A percentile compares a stretch with the other conserved stretches of the same genome.
These are phyloP conservation scores for Gobio occitaniae DNA, from an alignment of 2,797 vertebrate species.

Conservation along the genomic window DNA sequence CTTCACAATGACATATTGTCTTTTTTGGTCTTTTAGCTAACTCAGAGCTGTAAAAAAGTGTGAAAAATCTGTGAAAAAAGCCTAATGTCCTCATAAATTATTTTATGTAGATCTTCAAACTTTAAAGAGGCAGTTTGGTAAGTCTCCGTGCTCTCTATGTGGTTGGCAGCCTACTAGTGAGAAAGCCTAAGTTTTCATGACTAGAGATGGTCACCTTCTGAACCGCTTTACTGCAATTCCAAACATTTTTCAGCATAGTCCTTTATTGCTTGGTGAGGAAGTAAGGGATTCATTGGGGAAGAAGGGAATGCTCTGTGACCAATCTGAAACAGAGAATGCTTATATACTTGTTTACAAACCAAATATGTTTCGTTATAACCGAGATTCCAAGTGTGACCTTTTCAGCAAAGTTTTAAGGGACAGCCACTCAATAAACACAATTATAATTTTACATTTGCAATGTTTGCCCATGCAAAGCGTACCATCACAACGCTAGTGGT, in stretches of 20 bases:
- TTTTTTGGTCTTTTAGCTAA: not conserved
- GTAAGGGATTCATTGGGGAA: constrained; percentile 67
- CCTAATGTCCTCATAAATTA: constrained; percentile 58
- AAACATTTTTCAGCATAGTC: constrained; percentile 68
- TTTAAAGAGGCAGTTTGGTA: constrained; percentile 53
- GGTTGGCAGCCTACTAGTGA: constrained; percentile 33
- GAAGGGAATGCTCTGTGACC: constrained; percentile 73
- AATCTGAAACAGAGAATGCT: constrained; percentile 75
- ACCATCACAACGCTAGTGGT: not conserved
- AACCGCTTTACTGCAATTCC: constrained; percentile 66
- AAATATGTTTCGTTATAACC: constrained; percentile 42
- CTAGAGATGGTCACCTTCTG: constrained; percentile 35
- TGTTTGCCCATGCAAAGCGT: not conserved
- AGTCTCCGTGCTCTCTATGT: not conserved
- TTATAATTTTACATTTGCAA: not conserved
- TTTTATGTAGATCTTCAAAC: constrained; percentile 53
- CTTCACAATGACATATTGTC: not conserved
- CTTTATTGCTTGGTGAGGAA: constrained; percentile 72
- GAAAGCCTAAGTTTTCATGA: constrained; percentile 44
- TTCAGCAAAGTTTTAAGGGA: not conserved
- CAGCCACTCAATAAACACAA: not conserved
- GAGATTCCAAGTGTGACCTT: not conserved
- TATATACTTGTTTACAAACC: constrained; percentile 29
- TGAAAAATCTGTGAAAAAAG: not conserved
- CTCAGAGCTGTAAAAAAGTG: not conserved